Evolutionary conservation across 1,140 invertebrate species (phyloP), one percentile per base, ranked within the genome.

Genomic region (Nephila pilipes): DNA sequence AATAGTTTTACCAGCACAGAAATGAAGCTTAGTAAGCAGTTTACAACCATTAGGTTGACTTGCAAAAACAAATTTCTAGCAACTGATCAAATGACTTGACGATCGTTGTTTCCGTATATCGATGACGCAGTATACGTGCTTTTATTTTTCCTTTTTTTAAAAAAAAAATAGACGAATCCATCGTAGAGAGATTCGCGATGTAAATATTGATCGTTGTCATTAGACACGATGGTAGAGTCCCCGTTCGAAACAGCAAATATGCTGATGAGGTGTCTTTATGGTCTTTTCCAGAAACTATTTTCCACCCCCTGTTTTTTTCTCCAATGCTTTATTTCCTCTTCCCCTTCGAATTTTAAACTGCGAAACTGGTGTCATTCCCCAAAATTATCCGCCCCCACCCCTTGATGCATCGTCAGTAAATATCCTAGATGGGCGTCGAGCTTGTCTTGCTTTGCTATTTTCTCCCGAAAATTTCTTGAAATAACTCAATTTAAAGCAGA

Each of bases 161-260:
- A 46, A 32, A 2, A 4, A 4, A 81, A 81, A 83, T 25, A 57
- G 54, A 83, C 38, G 55, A 20, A 83, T 57, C 25, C 81, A 83
- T 55, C 6, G 46, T 12, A 38, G 32, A 57, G 20, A 75, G 65
- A 60, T 63, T 83, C 89, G 36, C 57, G 58, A 63, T 46, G 79
- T 63, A 83, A 58, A 91, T 91, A 91, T 91, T 91, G 89, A 91
- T 91, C 79, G 54, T 29, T 46, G 89, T 83, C 89, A 91, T 91
- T 91, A 91, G 54, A 90, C n/a, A 46, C 75, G 57, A 29, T 81
- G 14, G 55, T 25, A 10, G 36, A 83, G 83, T 83, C 89, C 25
- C 79, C 32, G 22, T 60, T 63, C 25, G 79, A 83, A 63, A 46
- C 32, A 16, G 55, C 79, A 63, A 91, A 91, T 91, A 91, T 91